A percentile compares a stretch with the other conserved stretches of the same genome.
Conservation (phyloP, 2,113 vertebrate genomes). For the Saimiri boliviensis region DNA sequence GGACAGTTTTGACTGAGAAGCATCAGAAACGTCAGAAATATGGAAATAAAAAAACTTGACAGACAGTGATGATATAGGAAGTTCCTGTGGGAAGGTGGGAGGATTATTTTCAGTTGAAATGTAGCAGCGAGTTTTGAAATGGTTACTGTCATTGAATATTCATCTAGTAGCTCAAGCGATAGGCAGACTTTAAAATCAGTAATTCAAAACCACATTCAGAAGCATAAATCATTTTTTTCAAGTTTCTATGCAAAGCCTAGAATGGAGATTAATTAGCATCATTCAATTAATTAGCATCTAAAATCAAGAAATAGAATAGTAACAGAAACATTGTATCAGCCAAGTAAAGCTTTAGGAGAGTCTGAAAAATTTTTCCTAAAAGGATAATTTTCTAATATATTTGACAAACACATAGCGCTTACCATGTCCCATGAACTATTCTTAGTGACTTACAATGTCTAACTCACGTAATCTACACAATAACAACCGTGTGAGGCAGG, state of each 20-base stretch:
- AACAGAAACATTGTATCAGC: not conserved
- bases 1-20: not conserved
- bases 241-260: constrained; percentile 39
- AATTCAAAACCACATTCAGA: not conserved
- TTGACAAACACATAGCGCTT: constrained; percentile 24
- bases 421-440: not conserved
- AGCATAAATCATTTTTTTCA: constrained; percentile 21
- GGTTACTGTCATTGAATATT: constrained; percentile 51
- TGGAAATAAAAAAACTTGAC: not conserved
- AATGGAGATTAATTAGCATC: constrained; percentile 23
- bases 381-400: not conserved
- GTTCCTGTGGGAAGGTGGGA: constrained; percentile 50
- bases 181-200: constrained; percentile 3
- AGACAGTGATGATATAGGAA: constrained; percentile 45
- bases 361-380: constrained; percentile 18
- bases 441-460: constrained; percentile 20
- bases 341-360: not conserved
- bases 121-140: constrained; percentile 42
- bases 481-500: not conserved
- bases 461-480: constrained; percentile 23
- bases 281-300: not conserved
- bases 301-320: not conserved
- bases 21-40: constrained; percentile 45
- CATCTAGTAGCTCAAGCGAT: not conserved
- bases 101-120: constrained; percentile 64